phyloP scores from a whole-genome alignment of 2,888 invertebrate genomes.

The Andrena praecox region DNA sequence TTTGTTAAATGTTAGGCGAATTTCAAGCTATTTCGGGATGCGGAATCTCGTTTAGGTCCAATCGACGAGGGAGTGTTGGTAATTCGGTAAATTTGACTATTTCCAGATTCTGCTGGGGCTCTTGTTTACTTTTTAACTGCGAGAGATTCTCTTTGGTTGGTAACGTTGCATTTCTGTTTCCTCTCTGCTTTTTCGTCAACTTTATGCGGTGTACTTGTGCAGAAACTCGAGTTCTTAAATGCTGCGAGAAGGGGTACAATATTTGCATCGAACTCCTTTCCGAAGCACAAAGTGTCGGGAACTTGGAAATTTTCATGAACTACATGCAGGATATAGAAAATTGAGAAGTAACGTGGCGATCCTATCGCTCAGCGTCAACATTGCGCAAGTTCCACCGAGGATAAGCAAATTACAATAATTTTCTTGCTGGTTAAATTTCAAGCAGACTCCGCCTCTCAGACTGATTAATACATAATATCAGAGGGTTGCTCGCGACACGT shows the following conservation, averaged over 20 bases:
- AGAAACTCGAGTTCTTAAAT: no score
- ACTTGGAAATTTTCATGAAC: no score
- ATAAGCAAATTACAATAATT: slow-evolving; percentile 8
- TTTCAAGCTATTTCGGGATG: background rate
- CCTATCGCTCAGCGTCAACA: background rate
- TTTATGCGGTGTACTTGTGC: no score
- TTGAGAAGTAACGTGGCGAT: no score
- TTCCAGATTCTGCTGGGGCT: background rate
- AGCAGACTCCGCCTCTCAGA: background rate
- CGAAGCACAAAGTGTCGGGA: no score
- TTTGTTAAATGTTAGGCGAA: slow-evolving; percentile 38
- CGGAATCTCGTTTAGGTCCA: background rate
- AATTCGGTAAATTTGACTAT: background rate
- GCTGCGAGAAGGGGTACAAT: no score
- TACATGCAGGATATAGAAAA: no score
- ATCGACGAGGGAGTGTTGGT: background rate
- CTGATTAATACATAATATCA: slow-evolving; percentile 26
- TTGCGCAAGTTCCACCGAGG: background rate
- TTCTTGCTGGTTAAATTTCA: background rate
- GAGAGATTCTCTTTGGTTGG: background rate
- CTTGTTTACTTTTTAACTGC: background rate
- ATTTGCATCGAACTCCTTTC: no score
- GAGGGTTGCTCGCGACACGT: slow-evolving; percentile 8
- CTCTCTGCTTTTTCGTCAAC: no score
- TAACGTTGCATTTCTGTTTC: background rate